These are phyloP conservation scores for Neolamprologus tretocephalus DNA, from an alignment of 2,113 vertebrate species.

Conservation along the genomic window DNA sequence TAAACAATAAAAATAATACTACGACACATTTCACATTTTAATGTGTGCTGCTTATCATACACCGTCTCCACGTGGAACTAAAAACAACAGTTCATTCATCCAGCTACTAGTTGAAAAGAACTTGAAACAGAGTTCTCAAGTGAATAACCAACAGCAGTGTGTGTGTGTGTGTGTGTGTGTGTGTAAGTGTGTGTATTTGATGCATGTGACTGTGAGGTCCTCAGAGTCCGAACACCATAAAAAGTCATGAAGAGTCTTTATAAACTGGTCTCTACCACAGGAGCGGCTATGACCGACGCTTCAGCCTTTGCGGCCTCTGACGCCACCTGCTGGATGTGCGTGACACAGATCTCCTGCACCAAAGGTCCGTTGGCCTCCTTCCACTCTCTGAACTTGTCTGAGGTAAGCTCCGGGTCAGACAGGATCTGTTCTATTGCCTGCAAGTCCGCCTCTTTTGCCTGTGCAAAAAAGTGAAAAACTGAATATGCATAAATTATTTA, in stretches of 20 bases:
- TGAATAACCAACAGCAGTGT: slow-evolving; percentile 1
- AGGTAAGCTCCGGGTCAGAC: slow-evolving; percentile 76
- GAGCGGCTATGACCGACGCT: slow-evolving; percentile 6
- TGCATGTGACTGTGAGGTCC: background rate
- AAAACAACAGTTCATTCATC: slow-evolving; percentile 6
- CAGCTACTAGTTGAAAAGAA: slow-evolving; percentile 5
- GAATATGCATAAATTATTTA: background rate
- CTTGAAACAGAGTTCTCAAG: slow-evolving; percentile 1
- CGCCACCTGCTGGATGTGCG: slow-evolving; percentile 41
- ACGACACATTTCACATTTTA: slow-evolving; percentile 41
- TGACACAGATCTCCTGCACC: slow-evolving; percentile 80
- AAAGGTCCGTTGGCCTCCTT: slow-evolving; percentile 81
- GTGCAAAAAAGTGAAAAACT: background rate
- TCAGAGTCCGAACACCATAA: background rate
- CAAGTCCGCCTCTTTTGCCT: slow-evolving; percentile 93
- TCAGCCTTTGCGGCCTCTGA: slow-evolving; percentile 30
- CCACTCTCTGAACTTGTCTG: slow-evolving; percentile 85
- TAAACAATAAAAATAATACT: slow-evolving; percentile 38
- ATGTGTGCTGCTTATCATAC: background rate
- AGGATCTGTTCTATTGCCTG: slow-evolving; percentile 86
- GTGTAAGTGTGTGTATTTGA: background rate
- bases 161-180: background rate
- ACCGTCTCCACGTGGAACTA: background rate
- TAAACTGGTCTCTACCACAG: slow-evolving; percentile 64
- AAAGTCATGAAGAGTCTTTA: slow-evolving; percentile 15